Base-by-base conservation (phyloP, 2,888 invertebrate species). In the Hemicrepidius hirtus region DNA sequence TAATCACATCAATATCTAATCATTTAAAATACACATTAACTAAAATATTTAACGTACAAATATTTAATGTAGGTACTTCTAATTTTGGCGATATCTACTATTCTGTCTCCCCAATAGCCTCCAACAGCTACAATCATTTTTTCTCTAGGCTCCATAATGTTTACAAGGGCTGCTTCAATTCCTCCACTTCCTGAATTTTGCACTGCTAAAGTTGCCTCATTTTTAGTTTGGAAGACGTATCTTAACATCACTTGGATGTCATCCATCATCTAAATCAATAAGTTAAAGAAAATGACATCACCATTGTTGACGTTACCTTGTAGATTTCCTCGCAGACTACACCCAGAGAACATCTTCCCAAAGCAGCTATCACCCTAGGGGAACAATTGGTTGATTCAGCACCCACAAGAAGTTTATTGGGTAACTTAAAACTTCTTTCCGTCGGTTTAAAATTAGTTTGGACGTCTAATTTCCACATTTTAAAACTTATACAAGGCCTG, bases 171-270 rank as follows among this genome's bases (percentile, higher is more conserved):
- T 0, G 94, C 89, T 81, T 97, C 96, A 93, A 96, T 94, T 4
- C 91, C 93, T 0, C 89, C 87, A 83, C 93, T 92, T 0, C 93
- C 93, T 0, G 93, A 89, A 0, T 92, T 93, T 79, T 94, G 94
- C 35, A 95, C 87, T 16, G 93, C 94, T 76, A 96, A 88, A 0
- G 95, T 95, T 76, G 93, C 87, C 20, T 89, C 87, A 82, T 94
- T 95, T 49, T 87, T 87, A 0, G 97, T 97, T 89, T 97, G 96
- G 82, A 96, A 96, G 3, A 91, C 86, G 82, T 96, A 96, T 81
- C 92, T 92, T n/a, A 96, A 85, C 21, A 95, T 94, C 37, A 87
- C 88, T 78, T 94, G 68, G 3, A 73, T 35, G 28, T 75, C 69
- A n/a, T 50, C 68, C 65, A 72, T 72, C 16, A 68, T 44, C 74